Evolutionary conservation across 2,797 vertebrate genomes (phyloP).

Genomic region (Falco biarmicus): DNA sequence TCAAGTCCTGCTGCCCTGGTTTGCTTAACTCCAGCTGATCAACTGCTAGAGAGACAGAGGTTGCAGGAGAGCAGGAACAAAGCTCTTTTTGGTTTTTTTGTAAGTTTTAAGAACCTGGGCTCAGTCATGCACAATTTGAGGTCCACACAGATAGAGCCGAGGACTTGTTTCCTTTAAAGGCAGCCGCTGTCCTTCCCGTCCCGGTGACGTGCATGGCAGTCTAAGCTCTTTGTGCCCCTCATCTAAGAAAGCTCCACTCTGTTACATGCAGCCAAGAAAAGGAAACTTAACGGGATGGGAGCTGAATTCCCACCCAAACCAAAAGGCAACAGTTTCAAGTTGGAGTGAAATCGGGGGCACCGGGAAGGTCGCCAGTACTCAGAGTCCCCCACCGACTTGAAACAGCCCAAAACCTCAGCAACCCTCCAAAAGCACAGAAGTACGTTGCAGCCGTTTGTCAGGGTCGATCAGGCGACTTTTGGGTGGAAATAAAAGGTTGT

Average conservation of each 20-base stretch:
- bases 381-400: not conserved
- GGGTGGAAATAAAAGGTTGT: slow-evolving; percentile 1
- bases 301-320: not conserved
- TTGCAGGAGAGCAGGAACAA: not conserved
- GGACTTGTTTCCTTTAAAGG: slow-evolving; percentile 61
- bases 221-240: not conserved
- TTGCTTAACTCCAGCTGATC: not conserved
- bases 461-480: not conserved
- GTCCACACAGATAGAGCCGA: not conserved
- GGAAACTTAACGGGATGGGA: not conserved
- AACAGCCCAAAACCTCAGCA: not conserved
- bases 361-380: not conserved
- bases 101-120: not conserved
- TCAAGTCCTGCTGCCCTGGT: not conserved
- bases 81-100: not conserved
- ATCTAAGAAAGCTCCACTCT: not conserved
- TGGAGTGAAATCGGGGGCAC: not conserved
- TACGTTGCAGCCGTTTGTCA: not conserved
- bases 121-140: not conserved
- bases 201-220: not conserved
- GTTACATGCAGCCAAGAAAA: not conserved
- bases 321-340: not conserved
- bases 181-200: not conserved
- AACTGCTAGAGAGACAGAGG: not conserved
- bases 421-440: not conserved